Evolutionary conservation across 1,140 invertebrate genomes (phyloP).

Genomic region (Calosoma granatense): DNA sequence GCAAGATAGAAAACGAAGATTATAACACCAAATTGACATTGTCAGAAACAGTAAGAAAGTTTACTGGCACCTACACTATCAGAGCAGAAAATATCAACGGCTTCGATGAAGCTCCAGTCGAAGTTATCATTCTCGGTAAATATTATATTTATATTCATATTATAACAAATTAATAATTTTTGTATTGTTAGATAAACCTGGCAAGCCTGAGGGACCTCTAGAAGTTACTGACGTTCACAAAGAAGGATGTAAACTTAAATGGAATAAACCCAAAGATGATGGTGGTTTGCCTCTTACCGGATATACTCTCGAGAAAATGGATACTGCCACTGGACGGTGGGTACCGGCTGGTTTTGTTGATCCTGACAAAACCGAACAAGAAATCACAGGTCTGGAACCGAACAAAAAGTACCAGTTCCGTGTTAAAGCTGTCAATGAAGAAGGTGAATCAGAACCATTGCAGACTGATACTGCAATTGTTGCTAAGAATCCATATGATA

Average conservation of each 20-base stretch:
- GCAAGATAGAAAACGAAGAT: slow-evolving; percentile 84
- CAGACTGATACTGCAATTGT: slow-evolving; percentile 75
- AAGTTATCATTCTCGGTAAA: slow-evolving; percentile 86
- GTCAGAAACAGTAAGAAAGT: slow-evolving; percentile 65
- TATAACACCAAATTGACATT: slow-evolving; percentile 83
- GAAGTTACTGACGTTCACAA: slow-evolving; percentile 89
- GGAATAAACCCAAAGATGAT: slow-evolving; percentile 93
- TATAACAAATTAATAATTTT: no score
- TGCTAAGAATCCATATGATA: slow-evolving; percentile 95
- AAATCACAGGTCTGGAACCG: slow-evolving; percentile 81
- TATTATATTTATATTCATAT: no score
- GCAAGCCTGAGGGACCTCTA: slow-evolving; percentile 86
- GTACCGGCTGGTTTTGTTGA: slow-evolving; percentile 78
- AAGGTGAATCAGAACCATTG: slow-evolving; percentile 88
- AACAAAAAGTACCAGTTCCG: slow-evolving; percentile 92
- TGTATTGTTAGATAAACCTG: slow-evolving; percentile 95
- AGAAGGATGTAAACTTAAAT: slow-evolving; percentile 88
- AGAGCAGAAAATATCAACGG: slow-evolving; percentile 88
- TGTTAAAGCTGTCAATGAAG: slow-evolving; percentile 90
- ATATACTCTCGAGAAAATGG: slow-evolving; percentile 91
- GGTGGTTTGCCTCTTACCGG: slow-evolving; percentile 85
- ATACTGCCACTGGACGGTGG: slow-evolving; percentile 77
- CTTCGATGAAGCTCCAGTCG: slow-evolving; percentile 86
- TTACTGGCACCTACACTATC: slow-evolving; percentile 86
- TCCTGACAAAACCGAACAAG: slow-evolving; percentile 74